Evolutionary conservation across 2,888 invertebrate species (phyloP).

Genomic region (Bellardia bayeri): DNA sequence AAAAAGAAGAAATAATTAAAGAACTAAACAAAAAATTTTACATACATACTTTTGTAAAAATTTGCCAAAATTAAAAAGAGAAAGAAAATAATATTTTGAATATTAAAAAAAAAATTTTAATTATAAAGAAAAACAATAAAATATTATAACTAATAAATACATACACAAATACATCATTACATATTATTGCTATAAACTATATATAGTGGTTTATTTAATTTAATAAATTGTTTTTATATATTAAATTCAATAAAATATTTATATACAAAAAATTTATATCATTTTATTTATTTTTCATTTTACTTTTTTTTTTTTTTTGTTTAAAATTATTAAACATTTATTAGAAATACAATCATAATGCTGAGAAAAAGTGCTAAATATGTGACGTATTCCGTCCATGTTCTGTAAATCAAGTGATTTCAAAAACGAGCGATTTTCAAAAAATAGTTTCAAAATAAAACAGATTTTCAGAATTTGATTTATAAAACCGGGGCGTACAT

Average conservation of each 20-base stretch:
- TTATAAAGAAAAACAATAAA: constrained; percentile 53
- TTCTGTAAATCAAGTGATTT: too few relatives aligned
- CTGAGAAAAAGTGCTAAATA: constrained; percentile 18
- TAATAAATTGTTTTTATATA: constrained; percentile 42
- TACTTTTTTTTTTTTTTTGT: constrained; percentile 5
- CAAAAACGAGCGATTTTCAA: too few relatives aligned
- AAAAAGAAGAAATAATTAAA: constrained; percentile 1
- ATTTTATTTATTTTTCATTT: constrained; percentile 1
- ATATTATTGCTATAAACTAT: constrained; percentile 18
- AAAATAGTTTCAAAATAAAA: too few relatives aligned
- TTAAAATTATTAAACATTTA: constrained; percentile 8
- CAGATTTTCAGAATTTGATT: too few relatives aligned
- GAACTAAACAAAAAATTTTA: constrained; percentile 47
- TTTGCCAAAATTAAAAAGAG: not conserved
- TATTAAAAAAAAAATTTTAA: not conserved
- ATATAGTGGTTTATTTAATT: constrained; percentile 37
- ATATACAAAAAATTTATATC: constrained; percentile 42
- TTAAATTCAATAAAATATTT: constrained; percentile 56
- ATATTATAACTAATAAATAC: constrained; percentile 67
- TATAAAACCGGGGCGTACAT: too few relatives aligned
- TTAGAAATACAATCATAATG: not conserved
- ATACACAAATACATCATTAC: constrained; percentile 52
- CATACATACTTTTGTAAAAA: constrained; percentile 20
- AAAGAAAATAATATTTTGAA: constrained; percentile 21
- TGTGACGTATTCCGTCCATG: too few relatives aligned